Evolutionary conservation across 2,888 invertebrate species (phyloP).

Genomic region (Pyrrhosoma nymphula): DNA sequence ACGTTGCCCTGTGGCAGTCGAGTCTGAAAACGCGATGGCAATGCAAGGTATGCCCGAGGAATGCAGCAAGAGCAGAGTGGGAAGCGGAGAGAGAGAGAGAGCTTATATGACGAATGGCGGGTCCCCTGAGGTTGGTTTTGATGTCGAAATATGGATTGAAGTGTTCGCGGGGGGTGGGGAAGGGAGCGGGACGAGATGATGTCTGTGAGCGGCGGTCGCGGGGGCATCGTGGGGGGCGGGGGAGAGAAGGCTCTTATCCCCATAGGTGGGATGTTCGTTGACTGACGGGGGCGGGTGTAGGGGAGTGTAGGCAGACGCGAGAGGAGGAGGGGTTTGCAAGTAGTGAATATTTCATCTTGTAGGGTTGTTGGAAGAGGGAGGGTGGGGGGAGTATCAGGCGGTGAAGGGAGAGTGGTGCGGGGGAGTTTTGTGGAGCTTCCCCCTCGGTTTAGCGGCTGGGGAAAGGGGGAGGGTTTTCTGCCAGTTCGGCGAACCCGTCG

Average conservation of each 20-base stretch:
- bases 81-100: neutral
- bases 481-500: constrained; percentile 28
- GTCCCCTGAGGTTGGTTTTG: constrained; percentile 54
- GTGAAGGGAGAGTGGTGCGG: neutral
- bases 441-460: neutral
- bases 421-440: constrained; percentile 1
- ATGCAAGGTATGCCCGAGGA: constrained; percentile 16
- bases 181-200: constrained; percentile 30
- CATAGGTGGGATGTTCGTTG: constrained; percentile 26
- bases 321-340: constrained; percentile 20
- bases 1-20: neutral
- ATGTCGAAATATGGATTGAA: constrained; percentile 65
- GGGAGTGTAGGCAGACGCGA: neutral
- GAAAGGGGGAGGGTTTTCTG: neutral
- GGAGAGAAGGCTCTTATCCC: neutral
- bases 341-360: constrained; percentile 64
- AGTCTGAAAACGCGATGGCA: neutral
- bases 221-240: neutral
- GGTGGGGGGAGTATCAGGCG: neutral
- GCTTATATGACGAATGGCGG: constrained; percentile 42
- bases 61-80: neutral
- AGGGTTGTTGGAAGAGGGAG: constrained; percentile 23
- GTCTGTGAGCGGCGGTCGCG: neutral
- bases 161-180: neutral
- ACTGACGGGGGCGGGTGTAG: constrained; percentile 26